A percentile compares a stretch with the other conserved stretches of the same genome.
phyloP scores from a whole-genome alignment of 2,113 vertebrate species.

The Gallinago undulata region DNA sequence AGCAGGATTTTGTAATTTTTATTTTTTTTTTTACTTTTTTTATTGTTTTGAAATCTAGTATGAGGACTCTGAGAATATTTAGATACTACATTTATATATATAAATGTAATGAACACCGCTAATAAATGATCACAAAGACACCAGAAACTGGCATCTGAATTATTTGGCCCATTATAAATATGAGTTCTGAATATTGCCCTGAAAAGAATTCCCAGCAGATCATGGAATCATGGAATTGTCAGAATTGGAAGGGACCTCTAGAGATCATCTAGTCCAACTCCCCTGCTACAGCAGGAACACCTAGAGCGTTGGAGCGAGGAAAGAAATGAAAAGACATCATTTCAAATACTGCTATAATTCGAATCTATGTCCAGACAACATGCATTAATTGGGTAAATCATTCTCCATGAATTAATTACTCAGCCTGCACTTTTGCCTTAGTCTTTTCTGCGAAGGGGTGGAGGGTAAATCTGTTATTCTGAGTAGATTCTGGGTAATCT shows the following conservation, averaged over 20 bases:
- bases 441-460: background rate
- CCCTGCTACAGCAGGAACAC: too few relatives aligned
- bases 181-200: background rate
- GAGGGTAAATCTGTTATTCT: background rate
- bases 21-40: background rate
- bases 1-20: background rate
- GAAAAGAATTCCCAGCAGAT: background rate
- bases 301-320: background rate
- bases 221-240: too few relatives aligned
- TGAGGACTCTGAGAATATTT: background rate
- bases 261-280: too few relatives aligned
- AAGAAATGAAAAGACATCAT: background rate
- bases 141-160: background rate
- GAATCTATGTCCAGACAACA: background rate
- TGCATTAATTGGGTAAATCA: background rate
- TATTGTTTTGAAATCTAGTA: background rate
- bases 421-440: background rate
- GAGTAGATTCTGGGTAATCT: background rate
- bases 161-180: background rate
- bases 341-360: background rate
- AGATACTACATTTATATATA: background rate
- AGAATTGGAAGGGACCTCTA: too few relatives aligned
- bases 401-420: background rate
- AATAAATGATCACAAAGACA: background rate
- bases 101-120: background rate